Evolutionary conservation across 2,797 vertebrate species (phyloP).

Genomic region (Phoeniculus purpureus): DNA sequence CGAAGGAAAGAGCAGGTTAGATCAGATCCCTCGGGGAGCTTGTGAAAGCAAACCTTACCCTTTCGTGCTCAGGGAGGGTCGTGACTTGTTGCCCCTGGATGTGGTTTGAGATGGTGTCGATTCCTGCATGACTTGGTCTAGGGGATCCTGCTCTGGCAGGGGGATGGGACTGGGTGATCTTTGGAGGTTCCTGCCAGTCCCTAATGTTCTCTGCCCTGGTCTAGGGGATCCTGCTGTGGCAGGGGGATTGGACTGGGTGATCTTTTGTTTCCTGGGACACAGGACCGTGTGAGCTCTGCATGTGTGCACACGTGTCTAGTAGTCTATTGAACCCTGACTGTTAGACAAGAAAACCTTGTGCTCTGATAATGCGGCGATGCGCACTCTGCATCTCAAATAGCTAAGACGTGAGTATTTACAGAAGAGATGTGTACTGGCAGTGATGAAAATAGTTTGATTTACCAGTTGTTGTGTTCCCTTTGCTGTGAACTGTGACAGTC

Average conservation of each 20-base stretch:
- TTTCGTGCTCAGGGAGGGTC: background rate
- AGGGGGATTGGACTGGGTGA: too few species aligned
- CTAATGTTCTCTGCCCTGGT: too few species aligned
- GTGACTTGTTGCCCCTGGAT: too few species aligned
- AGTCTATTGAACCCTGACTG: background rate
- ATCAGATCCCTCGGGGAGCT: background rate
- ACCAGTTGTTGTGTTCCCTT: background rate
- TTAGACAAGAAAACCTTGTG: background rate
- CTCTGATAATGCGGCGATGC: too few species aligned
- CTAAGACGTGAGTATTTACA: background rate
- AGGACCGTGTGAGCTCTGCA: accelerated
- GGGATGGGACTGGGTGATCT: too few species aligned
- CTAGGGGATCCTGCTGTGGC: too few species aligned
- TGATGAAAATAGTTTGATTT: background rate
- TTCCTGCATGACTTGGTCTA: too few species aligned
- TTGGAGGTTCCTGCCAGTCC: too few species aligned
- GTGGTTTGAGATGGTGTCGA: too few species aligned
- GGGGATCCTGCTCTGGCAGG: too few species aligned
- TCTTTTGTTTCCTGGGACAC: too few species aligned
- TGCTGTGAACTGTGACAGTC: background rate
- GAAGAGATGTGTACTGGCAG: background rate
- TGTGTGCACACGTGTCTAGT: background rate
- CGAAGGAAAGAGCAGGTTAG: slow-evolving; percentile 30
- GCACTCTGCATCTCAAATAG: background rate
- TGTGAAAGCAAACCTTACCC: slow-evolving; percentile 4